Percentiles rank a stretch among this genome's conserved stretches.
phyloP scores from a whole-genome alignment of 2,113 vertebrate species.

The Mus spicilegus region DNA sequence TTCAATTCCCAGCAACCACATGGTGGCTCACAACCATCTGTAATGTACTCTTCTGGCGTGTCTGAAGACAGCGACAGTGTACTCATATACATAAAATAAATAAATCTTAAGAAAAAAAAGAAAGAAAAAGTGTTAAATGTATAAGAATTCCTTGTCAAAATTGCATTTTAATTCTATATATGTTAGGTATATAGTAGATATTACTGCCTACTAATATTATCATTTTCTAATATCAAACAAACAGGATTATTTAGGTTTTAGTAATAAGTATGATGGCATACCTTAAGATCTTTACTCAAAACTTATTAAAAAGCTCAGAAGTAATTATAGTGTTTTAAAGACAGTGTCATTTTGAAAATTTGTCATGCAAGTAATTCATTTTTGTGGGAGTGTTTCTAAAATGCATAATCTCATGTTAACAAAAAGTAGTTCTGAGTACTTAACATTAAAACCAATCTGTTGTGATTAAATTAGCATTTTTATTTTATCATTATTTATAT shows the following conservation, averaged over 20 bases:
- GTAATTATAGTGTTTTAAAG: slow-evolving; percentile 41
- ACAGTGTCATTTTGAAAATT: slow-evolving; percentile 23
- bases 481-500: background rate
- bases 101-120: too few species aligned
- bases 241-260: slow-evolving; percentile 32
- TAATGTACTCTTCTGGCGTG: too few species aligned
- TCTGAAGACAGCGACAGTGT: too few species aligned
- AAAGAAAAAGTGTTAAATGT: background rate
- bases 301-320: slow-evolving; percentile 56
- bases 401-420: slow-evolving; percentile 11
- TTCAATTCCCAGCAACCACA: too few species aligned
- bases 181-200: slow-evolving; percentile 43
- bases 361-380: slow-evolving; percentile 43
- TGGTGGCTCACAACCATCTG: too few species aligned
- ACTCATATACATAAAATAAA: too few species aligned
- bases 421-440: slow-evolving; percentile 45
- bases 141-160: slow-evolving; percentile 24
- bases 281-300: background rate
- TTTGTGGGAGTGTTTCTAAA: slow-evolving; percentile 49
- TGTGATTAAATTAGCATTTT: slow-evolving; percentile 51
- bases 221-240: slow-evolving; percentile 14
- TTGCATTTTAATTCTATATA: slow-evolving; percentile 28
- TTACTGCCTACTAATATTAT: background rate
- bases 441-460: slow-evolving; percentile 21
- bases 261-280: slow-evolving; percentile 30